Evolutionary conservation across 2,888 invertebrate species (phyloP).

Genomic region (Thyatira batis): DNA sequence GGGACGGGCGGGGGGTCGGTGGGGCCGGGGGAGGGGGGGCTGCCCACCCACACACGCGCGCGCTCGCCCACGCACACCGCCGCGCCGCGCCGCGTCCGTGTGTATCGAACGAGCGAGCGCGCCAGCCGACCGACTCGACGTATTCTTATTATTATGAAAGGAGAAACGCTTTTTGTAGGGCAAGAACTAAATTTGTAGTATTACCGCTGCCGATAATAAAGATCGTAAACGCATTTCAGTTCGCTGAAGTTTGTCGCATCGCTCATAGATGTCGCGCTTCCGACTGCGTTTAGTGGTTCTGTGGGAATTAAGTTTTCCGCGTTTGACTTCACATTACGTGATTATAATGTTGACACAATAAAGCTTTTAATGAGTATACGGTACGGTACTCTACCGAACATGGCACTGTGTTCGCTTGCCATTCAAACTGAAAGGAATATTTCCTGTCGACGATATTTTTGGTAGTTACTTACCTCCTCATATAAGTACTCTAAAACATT

Average conservation of each 20-base stretch:
- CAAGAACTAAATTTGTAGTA: constrained; percentile 82
- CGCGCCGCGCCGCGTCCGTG: constrained; percentile 54
- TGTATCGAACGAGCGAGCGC: constrained; percentile 76
- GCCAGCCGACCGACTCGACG: constrained; percentile 79
- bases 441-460: background rate
- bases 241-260: constrained; percentile 71
- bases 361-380: constrained; percentile 27
- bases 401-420: background rate
- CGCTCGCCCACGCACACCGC: constrained; percentile 45
- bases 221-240: constrained; percentile 79
- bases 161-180: constrained; percentile 83
- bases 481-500: no score
- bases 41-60: constrained; percentile 36
- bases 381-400: background rate
- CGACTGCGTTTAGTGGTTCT: constrained; percentile 27
- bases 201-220: constrained; percentile 78
- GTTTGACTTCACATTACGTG: constrained; percentile 35
- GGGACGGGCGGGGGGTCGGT: constrained; percentile 32
- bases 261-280: constrained; percentile 78
- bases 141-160: constrained; percentile 85
- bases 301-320: constrained; percentile 41
- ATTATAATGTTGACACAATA: constrained; percentile 33
- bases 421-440: background rate
- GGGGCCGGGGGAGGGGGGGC: constrained; percentile 19
- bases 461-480: background rate